Evolutionary conservation across 2,113 vertebrate species (phyloP).

Genomic region (Phaethornis superciliosus): DNA sequence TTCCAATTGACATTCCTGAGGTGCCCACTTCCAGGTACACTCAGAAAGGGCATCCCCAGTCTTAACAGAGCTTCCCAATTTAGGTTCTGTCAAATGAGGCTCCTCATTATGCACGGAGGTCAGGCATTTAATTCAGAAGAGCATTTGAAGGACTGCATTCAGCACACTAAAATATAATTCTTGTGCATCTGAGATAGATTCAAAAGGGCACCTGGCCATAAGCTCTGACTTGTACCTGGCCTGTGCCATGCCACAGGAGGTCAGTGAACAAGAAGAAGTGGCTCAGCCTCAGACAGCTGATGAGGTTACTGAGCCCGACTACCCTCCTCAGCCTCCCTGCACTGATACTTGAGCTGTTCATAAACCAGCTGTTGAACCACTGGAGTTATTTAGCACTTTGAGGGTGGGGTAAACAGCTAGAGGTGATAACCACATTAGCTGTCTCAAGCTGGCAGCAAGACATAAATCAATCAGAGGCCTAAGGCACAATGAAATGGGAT

Average conservation of each 20-base stretch:
- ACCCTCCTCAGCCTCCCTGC: neutral
- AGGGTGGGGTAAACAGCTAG: slow-evolving; percentile 58
- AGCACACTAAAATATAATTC: neutral
- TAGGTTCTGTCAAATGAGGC: neutral
- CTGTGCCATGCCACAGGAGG: neutral
- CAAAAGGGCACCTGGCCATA: neutral
- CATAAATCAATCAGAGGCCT: slow-evolving; percentile 56
- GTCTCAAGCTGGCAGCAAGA: slow-evolving; percentile 38
- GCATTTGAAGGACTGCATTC: neutral
- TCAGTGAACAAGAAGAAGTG: neutral
- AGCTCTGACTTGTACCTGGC: neutral
- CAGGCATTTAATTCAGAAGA: neutral
- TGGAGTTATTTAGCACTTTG: slow-evolving; percentile 52
- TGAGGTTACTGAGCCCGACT: neutral
- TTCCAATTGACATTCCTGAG: neutral
- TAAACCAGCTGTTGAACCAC: slow-evolving; percentile 56
- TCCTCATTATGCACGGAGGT: neutral
- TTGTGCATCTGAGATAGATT: neutral
- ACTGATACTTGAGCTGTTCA: slow-evolving; percentile 47
- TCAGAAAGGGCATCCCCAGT: neutral
- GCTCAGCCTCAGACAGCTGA: neutral
- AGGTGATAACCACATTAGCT: slow-evolving; percentile 65
- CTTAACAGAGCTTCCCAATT: neutral
- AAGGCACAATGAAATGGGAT: slow-evolving; percentile 16
- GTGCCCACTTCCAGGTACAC: neutral